A percentile compares a stretch with the other conserved stretches of the same genome.
Evolutionary conservation across 2,113 vertebrate species (phyloP).

Genomic region (Cacatua alba): DNA sequence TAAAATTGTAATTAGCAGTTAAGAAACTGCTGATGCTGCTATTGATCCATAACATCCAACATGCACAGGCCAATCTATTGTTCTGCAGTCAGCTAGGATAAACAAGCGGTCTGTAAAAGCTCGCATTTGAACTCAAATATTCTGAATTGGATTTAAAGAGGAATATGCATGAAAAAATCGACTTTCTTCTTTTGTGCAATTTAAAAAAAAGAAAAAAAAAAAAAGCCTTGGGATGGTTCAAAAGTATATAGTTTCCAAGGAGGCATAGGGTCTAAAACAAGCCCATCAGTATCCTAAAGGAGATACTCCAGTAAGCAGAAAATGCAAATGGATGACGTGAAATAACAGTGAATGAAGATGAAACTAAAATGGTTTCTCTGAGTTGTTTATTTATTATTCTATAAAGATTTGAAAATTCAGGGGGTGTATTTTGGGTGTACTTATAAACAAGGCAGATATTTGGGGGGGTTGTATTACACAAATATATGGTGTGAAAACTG

Average conservation of each 20-base stretch:
- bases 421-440: not conserved
- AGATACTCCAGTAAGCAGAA: not conserved
- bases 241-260: not conserved
- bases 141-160: not conserved
- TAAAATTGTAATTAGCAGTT: not conserved
- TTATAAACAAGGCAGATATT: not conserved
- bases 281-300: not conserved
- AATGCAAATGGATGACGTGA: not conserved
- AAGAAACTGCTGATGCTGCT: not conserved
- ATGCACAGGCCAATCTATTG: not conserved
- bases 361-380: not conserved
- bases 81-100: not conserved
- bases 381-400: not conserved
- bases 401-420: not conserved
- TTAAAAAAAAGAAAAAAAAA: not conserved
- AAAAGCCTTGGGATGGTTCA: not conserved
- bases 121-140: not conserved
- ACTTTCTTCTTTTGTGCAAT: not conserved
- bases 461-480: fast-evolving
- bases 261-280: not conserved
- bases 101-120: not conserved
- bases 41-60: not conserved
- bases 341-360: not conserved
- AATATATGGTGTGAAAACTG: not conserved
- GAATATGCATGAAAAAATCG: not conserved